Conservation (phyloP, 2,888 invertebrate genomes). For the Eledona agricola region DNA sequence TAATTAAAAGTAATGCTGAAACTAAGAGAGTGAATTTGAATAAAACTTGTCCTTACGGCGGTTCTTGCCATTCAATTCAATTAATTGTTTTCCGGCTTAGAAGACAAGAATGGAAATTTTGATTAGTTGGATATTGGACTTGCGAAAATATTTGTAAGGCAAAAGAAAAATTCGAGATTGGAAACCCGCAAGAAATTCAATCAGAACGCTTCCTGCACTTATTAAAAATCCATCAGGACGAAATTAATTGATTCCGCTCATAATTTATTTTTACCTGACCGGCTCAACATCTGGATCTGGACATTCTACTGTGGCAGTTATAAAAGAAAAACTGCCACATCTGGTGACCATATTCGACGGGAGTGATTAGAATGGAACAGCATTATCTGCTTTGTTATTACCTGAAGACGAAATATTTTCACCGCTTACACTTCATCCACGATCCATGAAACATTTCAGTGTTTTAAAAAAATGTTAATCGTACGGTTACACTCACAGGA, state of each 20-base stretch:
- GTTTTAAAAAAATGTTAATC: slow-evolving; percentile 29
- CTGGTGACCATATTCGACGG: slow-evolving; percentile 17
- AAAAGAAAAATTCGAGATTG: slow-evolving; percentile 5
- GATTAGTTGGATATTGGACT: not conserved
- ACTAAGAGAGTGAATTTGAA: slow-evolving; percentile 6
- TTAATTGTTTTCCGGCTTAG: slow-evolving; percentile 1
- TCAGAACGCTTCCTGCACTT: too few species aligned
- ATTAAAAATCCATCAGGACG: too few species aligned
- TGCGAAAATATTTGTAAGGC: not conserved
- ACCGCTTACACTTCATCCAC: slow-evolving; percentile 4
- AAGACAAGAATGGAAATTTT: not conserved
- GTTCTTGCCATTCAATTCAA: slow-evolving; percentile 4
- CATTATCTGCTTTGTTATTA: too few species aligned
- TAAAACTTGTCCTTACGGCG: too few species aligned
- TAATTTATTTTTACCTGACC: slow-evolving; percentile 28
- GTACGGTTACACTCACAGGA: slow-evolving; percentile 29
- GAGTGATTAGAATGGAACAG: too few species aligned
- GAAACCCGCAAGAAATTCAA: too few species aligned
- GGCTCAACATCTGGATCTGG: slow-evolving; percentile 19
- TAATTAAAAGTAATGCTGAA: slow-evolving; percentile 7
- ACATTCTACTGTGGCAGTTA: slow-evolving; percentile 12
- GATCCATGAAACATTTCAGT: slow-evolving; percentile 19
- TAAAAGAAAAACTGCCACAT: slow-evolving; percentile 18
- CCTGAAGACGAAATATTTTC: slow-evolving; percentile 18
- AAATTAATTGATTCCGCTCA: too few species aligned